Evolutionary conservation across 2,888 invertebrate species (phyloP).

Genomic region (Andrena minutula): DNA sequence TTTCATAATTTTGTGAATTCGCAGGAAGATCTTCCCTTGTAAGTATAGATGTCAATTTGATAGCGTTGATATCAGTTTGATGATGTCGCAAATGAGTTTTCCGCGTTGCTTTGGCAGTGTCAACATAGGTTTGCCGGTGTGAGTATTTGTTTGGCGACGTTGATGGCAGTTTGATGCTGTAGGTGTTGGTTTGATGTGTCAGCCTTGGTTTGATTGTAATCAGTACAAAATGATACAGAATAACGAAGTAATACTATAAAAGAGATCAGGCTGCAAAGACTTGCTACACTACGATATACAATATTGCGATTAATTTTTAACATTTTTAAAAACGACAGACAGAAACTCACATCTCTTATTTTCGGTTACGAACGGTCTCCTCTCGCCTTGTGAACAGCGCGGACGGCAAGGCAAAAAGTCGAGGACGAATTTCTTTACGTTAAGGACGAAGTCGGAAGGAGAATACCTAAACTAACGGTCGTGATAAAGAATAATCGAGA

Average conservation of each 20-base stretch:
- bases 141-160: too few species aligned
- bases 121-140: neutral
- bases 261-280: neutral
- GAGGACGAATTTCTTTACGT: constrained; percentile 67
- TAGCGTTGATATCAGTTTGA: neutral
- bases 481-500: constrained; percentile 47
- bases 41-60: neutral
- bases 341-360: neutral
- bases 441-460: constrained; percentile 57
- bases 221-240: neutral
- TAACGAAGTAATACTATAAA: neutral
- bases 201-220: too few species aligned
- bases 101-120: neutral
- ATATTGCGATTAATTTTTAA: neutral
- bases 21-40: neutral
- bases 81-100: neutral
- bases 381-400: constrained; percentile 66
- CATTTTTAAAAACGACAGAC: neutral
- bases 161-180: too few species aligned
- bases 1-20: neutral
- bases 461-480: constrained; percentile 53
- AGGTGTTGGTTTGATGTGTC: too few species aligned
- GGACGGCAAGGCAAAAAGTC: constrained; percentile 75
- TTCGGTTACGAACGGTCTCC: constrained; percentile 28
- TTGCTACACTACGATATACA: neutral